Conservation (phyloP, 2,797 vertebrate genomes). For the Thaleichthys pacificus region DNA sequence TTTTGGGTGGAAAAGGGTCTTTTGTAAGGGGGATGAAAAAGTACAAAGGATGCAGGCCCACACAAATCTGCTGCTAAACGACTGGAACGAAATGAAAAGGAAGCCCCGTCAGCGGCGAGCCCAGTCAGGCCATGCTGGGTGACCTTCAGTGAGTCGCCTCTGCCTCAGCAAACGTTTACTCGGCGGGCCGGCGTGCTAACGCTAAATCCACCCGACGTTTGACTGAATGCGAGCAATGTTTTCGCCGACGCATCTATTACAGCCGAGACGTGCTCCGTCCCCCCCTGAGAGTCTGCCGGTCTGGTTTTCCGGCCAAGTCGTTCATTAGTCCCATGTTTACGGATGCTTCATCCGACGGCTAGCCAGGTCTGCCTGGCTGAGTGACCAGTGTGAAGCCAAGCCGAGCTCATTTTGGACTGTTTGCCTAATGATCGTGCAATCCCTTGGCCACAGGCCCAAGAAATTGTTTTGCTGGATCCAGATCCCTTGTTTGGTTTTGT, state of each 20-base stretch:
- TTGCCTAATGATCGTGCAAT: neutral
- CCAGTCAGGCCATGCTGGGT: neutral
- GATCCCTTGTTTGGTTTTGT: neutral
- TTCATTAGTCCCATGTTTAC: no score
- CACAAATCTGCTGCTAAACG: neutral
- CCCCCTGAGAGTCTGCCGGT: no score
- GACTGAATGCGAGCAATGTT: neutral
- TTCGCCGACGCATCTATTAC: neutral
- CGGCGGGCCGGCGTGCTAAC: neutral
- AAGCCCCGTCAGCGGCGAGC: neutral
- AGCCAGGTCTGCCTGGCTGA: neutral
- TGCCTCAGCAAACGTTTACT: conserved; percentile 1
- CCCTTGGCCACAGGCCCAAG: neutral
- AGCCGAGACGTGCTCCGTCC: neutral
- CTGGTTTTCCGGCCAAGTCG: no score
- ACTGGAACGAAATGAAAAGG: conserved; percentile 1
- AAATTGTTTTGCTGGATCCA: conserved; percentile 7
- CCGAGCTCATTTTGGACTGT: neutral
- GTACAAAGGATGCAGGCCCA: neutral
- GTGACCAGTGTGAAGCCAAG: neutral
- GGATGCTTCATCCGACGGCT: no score
- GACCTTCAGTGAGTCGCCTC: conserved; percentile 6
- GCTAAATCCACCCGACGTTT: neutral
- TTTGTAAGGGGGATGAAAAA: neutral
- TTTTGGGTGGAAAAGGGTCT: neutral